Base-by-base conservation (phyloP, 2,797 vertebrate species). In the Megalops cyprinoides region DNA sequence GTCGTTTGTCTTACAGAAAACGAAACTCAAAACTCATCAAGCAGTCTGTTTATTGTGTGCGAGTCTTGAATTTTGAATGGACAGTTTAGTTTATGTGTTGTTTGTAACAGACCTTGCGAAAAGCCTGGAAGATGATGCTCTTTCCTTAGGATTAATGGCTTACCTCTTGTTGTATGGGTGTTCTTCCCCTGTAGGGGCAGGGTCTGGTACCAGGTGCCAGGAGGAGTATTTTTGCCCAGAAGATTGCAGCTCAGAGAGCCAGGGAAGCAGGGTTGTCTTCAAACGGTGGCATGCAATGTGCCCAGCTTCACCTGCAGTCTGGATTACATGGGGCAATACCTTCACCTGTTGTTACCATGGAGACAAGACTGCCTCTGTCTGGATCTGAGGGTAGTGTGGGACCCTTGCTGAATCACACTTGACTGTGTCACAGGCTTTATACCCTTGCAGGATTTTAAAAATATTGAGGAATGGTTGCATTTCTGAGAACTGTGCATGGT, bases 171-270 rank as follows among this genome's bases (percentile, higher is more conserved):
- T n/a, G n/a, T n/a, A 65, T 14, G 14, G 0, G 15, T 53, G 42
- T 81, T 4, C 15, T 7, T 67, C 84, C 23, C 6, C 53, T 74
- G 14, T 78, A 89, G 90, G 82, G 76, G 28, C 85, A 86, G 39
- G 77, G 74, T 75, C 84, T 86, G 3, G 83, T 82, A 34, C 62
- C 86, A 55, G 90, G 89, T 88, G 94, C 89, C 75, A 97, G 90
- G 87, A 97, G 91, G 90, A 99, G 98, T 83, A 97, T 99, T 89
- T 99, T 99, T 93, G 97, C 98, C 20, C 94, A 94, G 79, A 97
- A 99, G 87, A 95, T 98, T 88, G 97, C 96, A 87, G 94, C 94
- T 23, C 96, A 95, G 87, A 96, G 91, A 82, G 84, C 90, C 0
- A 90, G 91, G 81, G 94, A 95, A 77, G 88, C 81, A 73, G 86